These are phyloP conservation scores for Amiota minor DNA, from an alignment of 2,888 invertebrate species.

Conservation along the genomic window DNA sequence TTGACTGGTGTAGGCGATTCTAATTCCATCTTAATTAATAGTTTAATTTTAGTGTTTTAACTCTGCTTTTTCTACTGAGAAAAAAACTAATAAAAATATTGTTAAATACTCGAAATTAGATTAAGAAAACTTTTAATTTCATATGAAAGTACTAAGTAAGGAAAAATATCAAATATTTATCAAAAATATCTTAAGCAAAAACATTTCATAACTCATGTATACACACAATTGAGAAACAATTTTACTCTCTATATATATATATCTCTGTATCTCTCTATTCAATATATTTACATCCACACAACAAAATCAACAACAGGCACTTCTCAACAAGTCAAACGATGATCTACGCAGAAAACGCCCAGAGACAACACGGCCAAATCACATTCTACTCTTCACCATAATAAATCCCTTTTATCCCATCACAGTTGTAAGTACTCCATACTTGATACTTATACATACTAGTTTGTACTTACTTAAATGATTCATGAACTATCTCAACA, in stretches of 20 bases:
- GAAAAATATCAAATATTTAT: neutral
- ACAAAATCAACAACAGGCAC: conserved; percentile 71
- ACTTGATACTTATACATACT: neutral
- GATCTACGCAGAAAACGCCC: conserved; percentile 84
- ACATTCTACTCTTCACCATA: conserved; percentile 96
- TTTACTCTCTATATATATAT: conserved; percentile 40
- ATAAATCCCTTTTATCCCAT: conserved; percentile 99
- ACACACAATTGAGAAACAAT: no score
- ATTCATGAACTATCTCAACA: no score
- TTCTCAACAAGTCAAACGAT: conserved; percentile 74
- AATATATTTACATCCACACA: conserved; percentile 63
- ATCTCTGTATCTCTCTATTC: conserved; percentile 30
- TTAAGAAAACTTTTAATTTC: no score
- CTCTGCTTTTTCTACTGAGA: no score
- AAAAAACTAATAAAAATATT: no score
- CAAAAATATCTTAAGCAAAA: neutral
- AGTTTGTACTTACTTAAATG: neutral
- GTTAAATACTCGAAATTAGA: no score
- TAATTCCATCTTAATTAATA: no score
- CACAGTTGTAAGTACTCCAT: conserved; percentile 91
- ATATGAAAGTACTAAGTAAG: neutral
- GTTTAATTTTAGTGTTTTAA: no score
- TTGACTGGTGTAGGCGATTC: no score
- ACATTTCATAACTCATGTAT: no score
- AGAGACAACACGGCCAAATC: conserved; percentile 92